These are phyloP conservation scores for Saturnia japonica DNA, from an alignment of 2,888 invertebrate species.

Conservation along the genomic window DNA sequence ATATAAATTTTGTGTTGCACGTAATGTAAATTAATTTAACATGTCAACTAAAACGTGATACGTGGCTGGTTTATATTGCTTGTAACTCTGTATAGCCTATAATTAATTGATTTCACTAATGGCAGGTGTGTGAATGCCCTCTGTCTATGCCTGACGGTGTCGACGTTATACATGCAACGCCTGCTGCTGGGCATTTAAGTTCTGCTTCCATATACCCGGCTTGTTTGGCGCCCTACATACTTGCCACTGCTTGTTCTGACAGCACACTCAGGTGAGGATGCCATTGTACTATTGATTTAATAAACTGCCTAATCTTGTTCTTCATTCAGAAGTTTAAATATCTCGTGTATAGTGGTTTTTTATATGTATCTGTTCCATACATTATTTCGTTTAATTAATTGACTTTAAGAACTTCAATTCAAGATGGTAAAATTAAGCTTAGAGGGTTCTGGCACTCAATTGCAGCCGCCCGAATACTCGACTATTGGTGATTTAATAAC, in stretches of 20 bases:
- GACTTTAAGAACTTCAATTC: too few relatives aligned
- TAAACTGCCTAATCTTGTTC: neutral
- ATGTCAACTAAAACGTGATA: neutral
- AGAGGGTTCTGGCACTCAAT: too few relatives aligned
- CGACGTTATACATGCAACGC: slow-evolving; percentile 95
- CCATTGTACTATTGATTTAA: neutral
- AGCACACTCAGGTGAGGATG: slow-evolving; percentile 85
- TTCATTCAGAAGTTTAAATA: too few relatives aligned
- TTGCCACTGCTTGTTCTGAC: slow-evolving; percentile 97
- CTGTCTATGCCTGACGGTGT: slow-evolving; percentile 94
- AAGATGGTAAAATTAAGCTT: too few relatives aligned
- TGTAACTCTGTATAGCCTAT: neutral
- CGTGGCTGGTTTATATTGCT: neutral
- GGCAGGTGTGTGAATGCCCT: slow-evolving; percentile 91
- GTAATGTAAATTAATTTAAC: neutral
- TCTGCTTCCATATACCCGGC: slow-evolving; percentile 99
- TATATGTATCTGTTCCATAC: too few relatives aligned
- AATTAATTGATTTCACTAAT: slow-evolving; percentile 17
- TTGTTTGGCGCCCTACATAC: slow-evolving; percentile 98
- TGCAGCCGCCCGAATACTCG: too few relatives aligned
- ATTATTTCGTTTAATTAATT: too few relatives aligned
- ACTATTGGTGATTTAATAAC: neutral
- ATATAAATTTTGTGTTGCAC: neutral
- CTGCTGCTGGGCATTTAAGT: slow-evolving; percentile 97
- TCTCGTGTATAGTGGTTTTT: too few relatives aligned